Conservation (phyloP, 2,797 vertebrate genomes). For the Ataeniobius toweri region DNA sequence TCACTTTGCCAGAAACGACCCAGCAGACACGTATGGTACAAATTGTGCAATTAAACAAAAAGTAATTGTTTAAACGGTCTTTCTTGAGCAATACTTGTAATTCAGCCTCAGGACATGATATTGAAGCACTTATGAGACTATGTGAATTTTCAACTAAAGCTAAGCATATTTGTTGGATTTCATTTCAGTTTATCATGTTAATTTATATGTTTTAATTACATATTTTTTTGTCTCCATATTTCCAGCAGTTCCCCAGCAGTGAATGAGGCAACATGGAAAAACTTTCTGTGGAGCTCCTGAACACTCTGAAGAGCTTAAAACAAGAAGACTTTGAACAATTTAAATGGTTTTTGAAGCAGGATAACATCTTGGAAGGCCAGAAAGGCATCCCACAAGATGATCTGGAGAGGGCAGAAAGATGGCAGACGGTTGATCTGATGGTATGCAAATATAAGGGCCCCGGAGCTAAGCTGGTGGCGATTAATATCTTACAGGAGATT, state of each 20-base stretch:
- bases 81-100: no score
- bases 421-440: constrained; percentile 20
- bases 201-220: not conserved
- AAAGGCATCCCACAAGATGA: not conserved
- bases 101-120: no score
- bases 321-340: not conserved
- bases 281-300: constrained; percentile 9
- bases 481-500: not conserved
- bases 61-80: no score
- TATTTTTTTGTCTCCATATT: not conserved
- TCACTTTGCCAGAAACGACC: no score
- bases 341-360: constrained; percentile 22
- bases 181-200: not conserved
- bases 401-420: constrained; percentile 1
- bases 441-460: not conserved
- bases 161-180: not conserved
- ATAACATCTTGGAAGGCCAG: not conserved
- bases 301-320: not conserved
- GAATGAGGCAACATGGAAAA: not conserved
- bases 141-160: no score
- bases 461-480: constrained; percentile 3
- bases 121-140: no score
- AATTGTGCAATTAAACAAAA: no score
- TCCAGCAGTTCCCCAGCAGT: not conserved
- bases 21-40: no score